These are phyloP conservation scores for Cherax destructor DNA, from an alignment of 1,140 invertebrate genomes.

Conservation along the genomic window DNA sequence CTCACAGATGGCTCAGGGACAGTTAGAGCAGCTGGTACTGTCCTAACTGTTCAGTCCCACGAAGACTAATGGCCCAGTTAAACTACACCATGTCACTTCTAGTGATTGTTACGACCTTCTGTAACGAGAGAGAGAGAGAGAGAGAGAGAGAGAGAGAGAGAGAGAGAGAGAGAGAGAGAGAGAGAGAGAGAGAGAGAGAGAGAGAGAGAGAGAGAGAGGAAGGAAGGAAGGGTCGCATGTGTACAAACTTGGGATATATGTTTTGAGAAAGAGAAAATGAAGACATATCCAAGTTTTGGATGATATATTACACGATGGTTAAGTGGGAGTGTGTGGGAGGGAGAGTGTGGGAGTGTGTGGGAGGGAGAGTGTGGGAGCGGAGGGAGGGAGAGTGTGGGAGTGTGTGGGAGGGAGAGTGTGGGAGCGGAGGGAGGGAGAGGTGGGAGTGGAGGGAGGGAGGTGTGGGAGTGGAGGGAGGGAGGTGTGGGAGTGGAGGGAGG, in stretches of 20 bases:
- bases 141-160: too few relatives aligned
- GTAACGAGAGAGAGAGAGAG: too few relatives aligned
- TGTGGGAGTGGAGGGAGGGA: not conserved
- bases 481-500: not conserved
- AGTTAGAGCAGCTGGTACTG: too few relatives aligned
- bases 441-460: not conserved
- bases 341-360: too few relatives aligned
- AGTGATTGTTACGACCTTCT: too few relatives aligned
- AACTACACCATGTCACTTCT: too few relatives aligned
- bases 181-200: too few relatives aligned
- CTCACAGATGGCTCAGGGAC: too few relatives aligned
- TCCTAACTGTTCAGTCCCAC: too few relatives aligned
- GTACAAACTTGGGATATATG: not conserved
- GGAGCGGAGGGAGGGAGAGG: not conserved
- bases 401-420: too few relatives aligned
- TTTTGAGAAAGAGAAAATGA: not conserved
- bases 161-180: too few relatives aligned
- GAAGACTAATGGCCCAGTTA: too few relatives aligned
- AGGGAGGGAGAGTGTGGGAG: not conserved
- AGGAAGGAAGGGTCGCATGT: not conserved
- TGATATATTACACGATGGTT: not conserved
- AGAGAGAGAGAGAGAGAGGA: not conserved
- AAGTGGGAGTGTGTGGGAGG: not conserved
- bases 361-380: not conserved
- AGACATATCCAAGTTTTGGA: not conserved